Evolutionary conservation across 2,797 vertebrate genomes (phyloP).

Genomic region (Acropternis orthonyx): DNA sequence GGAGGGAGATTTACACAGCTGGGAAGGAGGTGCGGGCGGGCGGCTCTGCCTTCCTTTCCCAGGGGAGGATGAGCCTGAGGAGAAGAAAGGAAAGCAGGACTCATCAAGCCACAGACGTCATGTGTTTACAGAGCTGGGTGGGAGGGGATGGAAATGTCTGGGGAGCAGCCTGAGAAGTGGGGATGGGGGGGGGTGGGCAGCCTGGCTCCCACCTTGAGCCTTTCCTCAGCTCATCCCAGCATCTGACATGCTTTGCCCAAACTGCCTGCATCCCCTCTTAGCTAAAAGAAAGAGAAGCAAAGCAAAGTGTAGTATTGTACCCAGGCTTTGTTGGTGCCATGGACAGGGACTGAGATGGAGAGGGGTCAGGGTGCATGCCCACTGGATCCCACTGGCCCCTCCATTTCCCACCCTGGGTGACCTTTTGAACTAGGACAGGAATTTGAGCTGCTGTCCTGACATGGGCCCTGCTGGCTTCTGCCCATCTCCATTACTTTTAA

Average conservation of each 20-base stretch:
- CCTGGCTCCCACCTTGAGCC: not conserved
- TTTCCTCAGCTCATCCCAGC: not conserved
- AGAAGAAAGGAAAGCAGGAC: constrained; percentile 37
- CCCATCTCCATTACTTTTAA: constrained; percentile 33
- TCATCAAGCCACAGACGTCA: not conserved
- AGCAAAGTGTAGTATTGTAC: not conserved
- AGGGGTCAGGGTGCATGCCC: accelerated
- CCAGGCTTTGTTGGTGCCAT: not conserved
- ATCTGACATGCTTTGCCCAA: not conserved
- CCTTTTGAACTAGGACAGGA: constrained; percentile 64
- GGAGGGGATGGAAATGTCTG: not conserved
- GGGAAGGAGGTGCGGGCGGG: constrained; percentile 48
- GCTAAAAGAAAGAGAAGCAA: not conserved
- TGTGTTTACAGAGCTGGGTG: constrained; percentile 52
- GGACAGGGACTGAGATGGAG: not conserved
- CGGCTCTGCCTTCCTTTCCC: constrained; percentile 55
- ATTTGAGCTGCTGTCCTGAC: not conserved
- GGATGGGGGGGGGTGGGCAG: too few relatives aligned
- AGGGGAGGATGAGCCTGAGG: constrained; percentile 12
- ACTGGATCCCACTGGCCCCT: accelerated
- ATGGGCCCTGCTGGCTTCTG: not conserved
- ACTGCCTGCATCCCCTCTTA: not conserved
- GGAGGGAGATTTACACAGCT: constrained; percentile 69
- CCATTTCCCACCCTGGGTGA: accelerated
- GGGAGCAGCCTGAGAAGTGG: not conserved